These are phyloP conservation scores for Caradrina clavipalpis DNA, from an alignment of 2,888 invertebrate genomes.

Conservation along the genomic window DNA sequence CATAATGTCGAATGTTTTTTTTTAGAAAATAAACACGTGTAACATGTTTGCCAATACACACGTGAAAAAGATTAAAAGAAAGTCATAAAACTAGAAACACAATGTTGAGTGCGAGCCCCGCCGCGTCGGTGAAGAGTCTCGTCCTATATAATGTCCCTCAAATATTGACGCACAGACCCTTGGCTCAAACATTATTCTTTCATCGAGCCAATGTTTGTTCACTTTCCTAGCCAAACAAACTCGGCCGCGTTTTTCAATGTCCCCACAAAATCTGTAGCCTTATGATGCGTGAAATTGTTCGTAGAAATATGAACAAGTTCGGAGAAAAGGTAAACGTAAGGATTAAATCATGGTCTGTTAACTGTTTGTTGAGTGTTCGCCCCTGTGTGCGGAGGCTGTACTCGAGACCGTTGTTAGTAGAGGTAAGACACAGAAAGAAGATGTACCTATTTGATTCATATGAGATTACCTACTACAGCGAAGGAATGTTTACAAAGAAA, in stretches of 20 bases:
- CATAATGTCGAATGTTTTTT: neutral
- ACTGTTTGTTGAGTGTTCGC: neutral
- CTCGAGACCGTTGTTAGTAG: neutral
- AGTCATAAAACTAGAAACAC: slow-evolving; percentile 43
- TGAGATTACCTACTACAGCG: neutral
- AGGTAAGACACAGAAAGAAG: neutral
- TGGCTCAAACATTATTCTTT: slow-evolving; percentile 63
- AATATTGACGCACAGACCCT: slow-evolving; percentile 58
- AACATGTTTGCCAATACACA: neutral
- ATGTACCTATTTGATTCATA: neutral
- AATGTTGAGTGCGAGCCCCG: slow-evolving; percentile 33
- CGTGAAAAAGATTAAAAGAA: slow-evolving; percentile 28
- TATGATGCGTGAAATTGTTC: slow-evolving; percentile 41
- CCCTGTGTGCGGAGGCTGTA: neutral
- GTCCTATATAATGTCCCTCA: slow-evolving; percentile 55
- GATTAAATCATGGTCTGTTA: slow-evolving; percentile 9
- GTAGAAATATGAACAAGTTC: slow-evolving; percentile 20
- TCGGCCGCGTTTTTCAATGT: slow-evolving; percentile 48
- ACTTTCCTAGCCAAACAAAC: slow-evolving; percentile 57
- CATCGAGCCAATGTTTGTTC: slow-evolving; percentile 58
- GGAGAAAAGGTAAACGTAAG: slow-evolving; percentile 6
- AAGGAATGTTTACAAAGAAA: neutral
- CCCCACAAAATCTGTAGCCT: slow-evolving; percentile 33
- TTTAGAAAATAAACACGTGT: neutral
- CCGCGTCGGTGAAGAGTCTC: slow-evolving; percentile 25